These are phyloP conservation scores for Rotaria magnacalcarata DNA, from an alignment of 2,888 invertebrate genomes.

Conservation along the genomic window DNA sequence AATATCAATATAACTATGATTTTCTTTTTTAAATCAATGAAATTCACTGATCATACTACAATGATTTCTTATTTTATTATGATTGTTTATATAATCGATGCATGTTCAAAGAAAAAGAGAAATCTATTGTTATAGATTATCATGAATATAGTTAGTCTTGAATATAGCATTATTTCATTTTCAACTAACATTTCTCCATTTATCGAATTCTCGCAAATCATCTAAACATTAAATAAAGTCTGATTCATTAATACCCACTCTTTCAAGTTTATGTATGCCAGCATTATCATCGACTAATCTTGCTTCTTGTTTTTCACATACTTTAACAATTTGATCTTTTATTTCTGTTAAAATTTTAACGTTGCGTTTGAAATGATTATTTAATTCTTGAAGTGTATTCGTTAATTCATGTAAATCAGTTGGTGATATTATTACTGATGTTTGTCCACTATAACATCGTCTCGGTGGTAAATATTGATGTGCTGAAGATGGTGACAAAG, in stretches of 20 bases:
- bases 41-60: not conserved
- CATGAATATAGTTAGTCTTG: no score
- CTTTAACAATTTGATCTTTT: slow-evolving; percentile 15
- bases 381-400: not conserved
- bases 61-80: not conserved
- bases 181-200: no score
- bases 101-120: not conserved
- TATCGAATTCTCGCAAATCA: no score
- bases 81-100: not conserved
- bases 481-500: not conserved
- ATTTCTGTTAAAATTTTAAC: not conserved
- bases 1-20: not conserved
- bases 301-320: not conserved
- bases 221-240: no score
- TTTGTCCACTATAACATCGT: not conserved
- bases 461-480: not conserved
- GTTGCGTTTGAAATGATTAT: not conserved
- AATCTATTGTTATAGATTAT: no score
- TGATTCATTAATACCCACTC: not conserved
- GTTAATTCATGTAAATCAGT: slow-evolving; percentile 28
- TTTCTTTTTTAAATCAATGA: not conserved
- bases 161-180: no score
- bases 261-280: slow-evolving; percentile 21
- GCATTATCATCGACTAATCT: not conserved
- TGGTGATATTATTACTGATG: not conserved